A percentile compares a stretch with the other conserved stretches of the same genome.
Evolutionary conservation across 1,140 invertebrate genomes (phyloP).

Genomic region (Palaemon carinicauda): DNA sequence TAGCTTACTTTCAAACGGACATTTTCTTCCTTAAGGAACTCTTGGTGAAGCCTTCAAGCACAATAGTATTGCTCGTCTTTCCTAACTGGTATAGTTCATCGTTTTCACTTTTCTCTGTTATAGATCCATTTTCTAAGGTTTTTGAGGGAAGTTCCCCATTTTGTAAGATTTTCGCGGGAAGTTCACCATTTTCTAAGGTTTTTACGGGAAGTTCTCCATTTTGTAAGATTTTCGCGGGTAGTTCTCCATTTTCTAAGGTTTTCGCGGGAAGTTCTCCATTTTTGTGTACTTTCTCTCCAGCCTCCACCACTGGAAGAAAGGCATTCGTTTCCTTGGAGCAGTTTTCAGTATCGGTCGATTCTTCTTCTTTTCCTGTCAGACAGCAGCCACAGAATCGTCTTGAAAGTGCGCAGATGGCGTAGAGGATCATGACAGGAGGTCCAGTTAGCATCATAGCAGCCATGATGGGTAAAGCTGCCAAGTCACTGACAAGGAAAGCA

Average conservation of each 20-base stretch:
- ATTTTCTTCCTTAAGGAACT: too few relatives aligned
- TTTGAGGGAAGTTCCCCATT: not conserved
- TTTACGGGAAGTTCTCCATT: not conserved
- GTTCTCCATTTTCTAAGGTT: not conserved
- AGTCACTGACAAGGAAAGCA: constrained; percentile 19
- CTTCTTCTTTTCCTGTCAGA: not conserved
- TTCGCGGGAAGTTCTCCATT: not conserved
- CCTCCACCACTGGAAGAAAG: not conserved
- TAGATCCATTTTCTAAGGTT: not conserved
- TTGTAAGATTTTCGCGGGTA: not conserved
- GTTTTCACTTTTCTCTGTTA: not conserved
- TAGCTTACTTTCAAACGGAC: too few relatives aligned
- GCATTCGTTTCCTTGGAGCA: not conserved
- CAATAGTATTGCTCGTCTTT: too few relatives aligned
- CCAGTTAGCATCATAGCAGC: constrained; percentile 29
- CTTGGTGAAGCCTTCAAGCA: too few relatives aligned
- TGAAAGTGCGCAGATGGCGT: not conserved
- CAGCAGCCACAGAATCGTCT: constrained; percentile 28
- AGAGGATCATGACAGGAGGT: constrained; percentile 27
- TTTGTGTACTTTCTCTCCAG: too few relatives aligned
- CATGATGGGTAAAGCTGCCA: constrained; percentile 41
- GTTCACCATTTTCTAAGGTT: not conserved
- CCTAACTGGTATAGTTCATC: not conserved
- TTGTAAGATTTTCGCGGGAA: not conserved
- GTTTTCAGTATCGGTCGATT: not conserved